Evolutionary conservation across 2,113 vertebrate species (phyloP).

Genomic region (Jaculus jaculus): DNA sequence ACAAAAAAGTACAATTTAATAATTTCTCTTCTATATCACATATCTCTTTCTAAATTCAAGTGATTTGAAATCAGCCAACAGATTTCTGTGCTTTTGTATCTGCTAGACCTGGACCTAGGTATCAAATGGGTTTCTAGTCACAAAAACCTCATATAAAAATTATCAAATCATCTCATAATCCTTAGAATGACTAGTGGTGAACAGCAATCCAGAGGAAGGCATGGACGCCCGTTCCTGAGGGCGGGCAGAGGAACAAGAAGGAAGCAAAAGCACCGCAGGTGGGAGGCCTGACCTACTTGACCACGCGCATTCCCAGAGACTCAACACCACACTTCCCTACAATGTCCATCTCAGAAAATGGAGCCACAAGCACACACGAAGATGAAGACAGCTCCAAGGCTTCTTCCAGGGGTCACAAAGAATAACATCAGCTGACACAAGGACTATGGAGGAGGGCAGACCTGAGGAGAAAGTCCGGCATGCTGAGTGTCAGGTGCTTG

Average conservation of each 20-base stretch:
- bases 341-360: background rate
- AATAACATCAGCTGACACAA: background rate
- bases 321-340: background rate
- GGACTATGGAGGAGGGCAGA: background rate
- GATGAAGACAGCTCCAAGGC: background rate
- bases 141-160: background rate
- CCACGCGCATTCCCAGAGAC: background rate
- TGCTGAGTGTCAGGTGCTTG: background rate
- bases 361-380: background rate
- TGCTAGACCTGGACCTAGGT: background rate
- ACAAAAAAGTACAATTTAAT: background rate
- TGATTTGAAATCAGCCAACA: background rate
- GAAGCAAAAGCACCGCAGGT: background rate
- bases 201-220: background rate
- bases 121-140: background rate
- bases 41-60: constrained; percentile 2
- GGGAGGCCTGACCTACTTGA: background rate
- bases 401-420: background rate
- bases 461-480: background rate
- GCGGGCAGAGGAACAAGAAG: background rate
- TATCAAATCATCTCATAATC: background rate
- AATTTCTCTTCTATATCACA: background rate
- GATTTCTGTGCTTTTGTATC: background rate
- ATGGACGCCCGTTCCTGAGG: background rate
- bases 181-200: background rate